These are phyloP conservation scores for Buteo buteo DNA, from an alignment of 2,113 vertebrate species.

Conservation along the genomic window DNA sequence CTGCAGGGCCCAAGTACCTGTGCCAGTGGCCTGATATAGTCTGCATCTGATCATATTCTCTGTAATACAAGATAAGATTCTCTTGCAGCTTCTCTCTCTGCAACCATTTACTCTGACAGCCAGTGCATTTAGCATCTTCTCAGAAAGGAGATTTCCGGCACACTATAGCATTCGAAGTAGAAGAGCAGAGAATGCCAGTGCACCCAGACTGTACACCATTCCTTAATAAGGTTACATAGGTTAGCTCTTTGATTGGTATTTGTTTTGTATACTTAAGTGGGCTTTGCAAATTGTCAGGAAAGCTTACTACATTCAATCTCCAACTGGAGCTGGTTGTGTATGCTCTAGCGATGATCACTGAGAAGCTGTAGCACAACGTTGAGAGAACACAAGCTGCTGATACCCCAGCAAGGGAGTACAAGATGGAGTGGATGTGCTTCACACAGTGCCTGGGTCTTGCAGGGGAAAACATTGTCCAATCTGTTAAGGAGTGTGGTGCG, in stretches of 20 bases:
- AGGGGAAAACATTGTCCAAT: not conserved
- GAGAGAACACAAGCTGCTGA: not conserved
- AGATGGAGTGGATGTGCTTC: rapidly evolving
- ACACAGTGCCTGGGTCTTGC: too few relatives aligned
- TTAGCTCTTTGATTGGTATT: not conserved
- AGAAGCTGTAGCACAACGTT: not conserved
- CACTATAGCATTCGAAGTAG: not conserved
- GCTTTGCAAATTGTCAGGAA: not conserved
- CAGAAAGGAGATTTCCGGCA: not conserved
- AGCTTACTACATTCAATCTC: not conserved
- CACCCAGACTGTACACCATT: not conserved
- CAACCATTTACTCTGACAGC: not conserved
- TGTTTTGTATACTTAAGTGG: not conserved
- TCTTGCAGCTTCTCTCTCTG: not conserved
- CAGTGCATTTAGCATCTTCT: not conserved
- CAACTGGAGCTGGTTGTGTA: not conserved
- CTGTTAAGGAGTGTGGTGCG: not conserved
- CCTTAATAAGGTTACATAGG: not conserved
- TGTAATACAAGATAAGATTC: not conserved
- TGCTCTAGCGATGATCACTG: rapidly evolving
- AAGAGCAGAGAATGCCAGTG: not conserved
- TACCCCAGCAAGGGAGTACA: not conserved
- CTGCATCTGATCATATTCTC: not conserved
- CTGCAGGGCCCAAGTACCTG: not conserved
- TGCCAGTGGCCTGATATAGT: not conserved